These are phyloP conservation scores for Hemicentrotus pulcherrimus DNA, from an alignment of 35 echinoderm and acorn worm genomes.

Conservation along the genomic window DNA sequence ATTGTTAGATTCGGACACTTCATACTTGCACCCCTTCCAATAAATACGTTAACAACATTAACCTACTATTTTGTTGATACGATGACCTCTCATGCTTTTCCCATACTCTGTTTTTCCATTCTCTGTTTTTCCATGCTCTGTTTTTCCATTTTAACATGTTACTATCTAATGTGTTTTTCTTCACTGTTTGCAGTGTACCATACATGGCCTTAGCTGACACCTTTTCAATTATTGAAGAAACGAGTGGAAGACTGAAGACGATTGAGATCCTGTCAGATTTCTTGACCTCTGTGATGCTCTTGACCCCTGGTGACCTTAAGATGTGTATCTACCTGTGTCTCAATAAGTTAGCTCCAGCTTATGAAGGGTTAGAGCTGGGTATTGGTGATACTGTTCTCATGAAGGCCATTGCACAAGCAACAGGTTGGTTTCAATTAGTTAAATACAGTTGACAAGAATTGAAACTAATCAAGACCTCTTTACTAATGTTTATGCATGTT, in stretches of 20 bases:
- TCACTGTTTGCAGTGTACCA: constrained; percentile 68
- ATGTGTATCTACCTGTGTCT: constrained; percentile 90
- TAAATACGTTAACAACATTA: too few relatives aligned
- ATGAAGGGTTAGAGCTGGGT: constrained; percentile 92
- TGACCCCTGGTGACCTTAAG: constrained; percentile 79
- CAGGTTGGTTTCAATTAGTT: constrained; percentile 61
- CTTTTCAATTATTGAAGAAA: constrained; percentile 84
- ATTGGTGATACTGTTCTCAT: constrained; percentile 88
- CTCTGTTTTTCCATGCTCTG: too few relatives aligned
- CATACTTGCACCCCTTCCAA: too few relatives aligned
- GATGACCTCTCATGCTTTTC: too few relatives aligned
- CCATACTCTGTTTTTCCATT: too few relatives aligned
- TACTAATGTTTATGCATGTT: too few relatives aligned
- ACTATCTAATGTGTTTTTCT: background rate
- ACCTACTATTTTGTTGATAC: too few relatives aligned
- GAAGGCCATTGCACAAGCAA: constrained; percentile 90
- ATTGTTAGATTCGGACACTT: too few relatives aligned
- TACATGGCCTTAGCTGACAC: constrained; percentile 89
- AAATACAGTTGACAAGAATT: too few relatives aligned
- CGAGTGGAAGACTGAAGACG: constrained; percentile 76
- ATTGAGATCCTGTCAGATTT: constrained; percentile 86
- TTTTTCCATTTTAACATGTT: too few relatives aligned
- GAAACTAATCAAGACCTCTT: too few relatives aligned
- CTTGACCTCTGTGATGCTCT: constrained; percentile 81
- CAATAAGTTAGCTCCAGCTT: constrained; percentile 95